Conservation (phyloP, 2,797 vertebrate species). For the Knipowitschia caucasica region DNA sequence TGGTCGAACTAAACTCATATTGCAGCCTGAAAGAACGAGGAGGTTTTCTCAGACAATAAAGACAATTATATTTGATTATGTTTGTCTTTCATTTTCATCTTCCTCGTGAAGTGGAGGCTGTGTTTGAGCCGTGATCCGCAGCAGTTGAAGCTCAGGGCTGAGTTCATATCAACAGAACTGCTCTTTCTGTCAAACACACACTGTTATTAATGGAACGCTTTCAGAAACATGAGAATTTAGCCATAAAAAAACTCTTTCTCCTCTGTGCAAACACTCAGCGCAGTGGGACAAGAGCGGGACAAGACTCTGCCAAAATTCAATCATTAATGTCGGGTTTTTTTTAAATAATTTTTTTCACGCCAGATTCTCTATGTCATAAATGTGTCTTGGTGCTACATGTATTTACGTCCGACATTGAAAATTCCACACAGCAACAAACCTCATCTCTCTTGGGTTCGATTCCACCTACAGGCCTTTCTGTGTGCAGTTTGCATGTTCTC, state of each 20-base stretch:
- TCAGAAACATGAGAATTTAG: neutral
- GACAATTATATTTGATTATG: neutral
- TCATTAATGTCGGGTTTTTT: no score
- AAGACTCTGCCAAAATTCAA: neutral
- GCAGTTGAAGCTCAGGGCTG: neutral
- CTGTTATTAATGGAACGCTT: neutral
- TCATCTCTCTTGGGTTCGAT: no score
- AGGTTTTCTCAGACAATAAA: neutral
- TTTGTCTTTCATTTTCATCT: neutral
- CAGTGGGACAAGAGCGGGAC: slow-evolving; percentile 19
- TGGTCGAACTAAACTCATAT: neutral
- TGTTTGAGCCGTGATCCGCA: neutral
- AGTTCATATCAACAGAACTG: neutral
- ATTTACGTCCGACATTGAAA: no score
- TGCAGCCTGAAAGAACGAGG: neutral
- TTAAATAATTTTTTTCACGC: no score
- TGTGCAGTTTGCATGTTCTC: no score
- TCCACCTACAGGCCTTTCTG: no score
- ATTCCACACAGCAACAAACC: no score
- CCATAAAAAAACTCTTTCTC: slow-evolving; percentile 5
- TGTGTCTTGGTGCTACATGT: no score
- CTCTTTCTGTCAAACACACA: neutral
- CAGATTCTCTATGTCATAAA: no score
- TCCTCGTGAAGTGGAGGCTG: neutral
- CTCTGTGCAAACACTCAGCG: neutral